Evolutionary conservation across 2,888 invertebrate species (phyloP).

Genomic region (Andricus quercusramuli): DNA sequence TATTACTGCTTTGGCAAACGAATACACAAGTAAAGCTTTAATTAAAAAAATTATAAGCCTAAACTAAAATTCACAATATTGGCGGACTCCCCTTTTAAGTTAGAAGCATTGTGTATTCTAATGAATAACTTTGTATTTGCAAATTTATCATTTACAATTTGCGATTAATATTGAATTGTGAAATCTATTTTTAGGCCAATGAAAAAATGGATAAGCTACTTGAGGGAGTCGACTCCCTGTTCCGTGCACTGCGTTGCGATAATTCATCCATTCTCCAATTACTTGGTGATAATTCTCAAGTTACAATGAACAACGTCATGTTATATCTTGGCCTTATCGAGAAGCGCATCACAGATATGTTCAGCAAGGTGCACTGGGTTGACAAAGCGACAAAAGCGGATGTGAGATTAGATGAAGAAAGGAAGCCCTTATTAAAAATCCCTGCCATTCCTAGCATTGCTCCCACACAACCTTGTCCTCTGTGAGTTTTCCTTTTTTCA

Average conservation of each 20-base stretch:
- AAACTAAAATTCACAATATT: no score
- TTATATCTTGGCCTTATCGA: slow-evolving; percentile 91
- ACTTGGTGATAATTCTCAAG: slow-evolving; percentile 86
- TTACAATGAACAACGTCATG: slow-evolving; percentile 88
- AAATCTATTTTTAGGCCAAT: slow-evolving; percentile 67
- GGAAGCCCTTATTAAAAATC: slow-evolving; percentile 70
- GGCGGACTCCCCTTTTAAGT: no score
- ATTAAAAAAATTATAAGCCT: no score
- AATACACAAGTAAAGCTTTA: no score
- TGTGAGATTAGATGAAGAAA: slow-evolving; percentile 71
- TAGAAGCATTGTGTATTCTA: no score
- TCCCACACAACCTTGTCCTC: slow-evolving; percentile 79
- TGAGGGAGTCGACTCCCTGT: slow-evolving; percentile 79
- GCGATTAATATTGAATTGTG: slow-evolving; percentile 31
- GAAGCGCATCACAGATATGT: slow-evolving; percentile 85
- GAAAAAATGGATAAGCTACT: slow-evolving; percentile 75
- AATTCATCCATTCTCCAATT: slow-evolving; percentile 86
- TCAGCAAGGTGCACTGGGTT: slow-evolving; percentile 80
- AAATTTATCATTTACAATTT: not conserved
- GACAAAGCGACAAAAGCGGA: slow-evolving; percentile 70
- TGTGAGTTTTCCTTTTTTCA: slow-evolving; percentile 73
- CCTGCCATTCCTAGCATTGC: slow-evolving; percentile 75
- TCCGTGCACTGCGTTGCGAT: slow-evolving; percentile 85
- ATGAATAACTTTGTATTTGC: no score
- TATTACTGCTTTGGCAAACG: no score